These are phyloP conservation scores for Pristionchus exspectatus DNA, from an alignment of 2,888 invertebrate genomes.

Conservation along the genomic window DNA sequence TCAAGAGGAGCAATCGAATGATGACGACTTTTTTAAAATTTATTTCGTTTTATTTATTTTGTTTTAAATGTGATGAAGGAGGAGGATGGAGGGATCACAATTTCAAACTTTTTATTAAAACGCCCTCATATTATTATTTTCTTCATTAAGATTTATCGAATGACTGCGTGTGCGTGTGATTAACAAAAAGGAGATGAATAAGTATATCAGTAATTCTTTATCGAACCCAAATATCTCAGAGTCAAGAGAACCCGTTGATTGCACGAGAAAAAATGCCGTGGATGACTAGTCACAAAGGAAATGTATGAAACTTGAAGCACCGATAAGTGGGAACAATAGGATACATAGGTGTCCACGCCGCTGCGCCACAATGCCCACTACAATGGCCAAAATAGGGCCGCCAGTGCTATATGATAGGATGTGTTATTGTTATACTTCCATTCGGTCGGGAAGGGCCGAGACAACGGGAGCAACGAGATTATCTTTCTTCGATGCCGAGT, in stretches of 20 bases:
- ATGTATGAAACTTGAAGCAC: neutral
- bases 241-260: neutral
- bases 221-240: neutral
- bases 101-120: too few relatives aligned
- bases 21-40: too few relatives aligned
- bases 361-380: too few relatives aligned
- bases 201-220: neutral
- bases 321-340: neutral
- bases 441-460: conserved; percentile 61
- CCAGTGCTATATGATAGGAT: neutral
- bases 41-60: too few relatives aligned
- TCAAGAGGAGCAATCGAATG: too few relatives aligned
- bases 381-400: neutral
- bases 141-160: too few relatives aligned
- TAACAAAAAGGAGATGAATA: too few relatives aligned
- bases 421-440: conserved; percentile 62
- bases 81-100: too few relatives aligned
- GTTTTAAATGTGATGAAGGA: too few relatives aligned
- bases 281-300: conserved; percentile 7
- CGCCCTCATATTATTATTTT: too few relatives aligned
- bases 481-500: conserved; percentile 75
- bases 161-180: too few relatives aligned
- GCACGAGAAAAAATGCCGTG: conserved; percentile 4
- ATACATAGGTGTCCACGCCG: too few relatives aligned
- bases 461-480: conserved; percentile 67